A percentile compares a stretch with the other conserved stretches of the same genome.
Evolutionary conservation across 2,113 vertebrate genomes (phyloP).

Genomic region (Paradisaea rubra): DNA sequence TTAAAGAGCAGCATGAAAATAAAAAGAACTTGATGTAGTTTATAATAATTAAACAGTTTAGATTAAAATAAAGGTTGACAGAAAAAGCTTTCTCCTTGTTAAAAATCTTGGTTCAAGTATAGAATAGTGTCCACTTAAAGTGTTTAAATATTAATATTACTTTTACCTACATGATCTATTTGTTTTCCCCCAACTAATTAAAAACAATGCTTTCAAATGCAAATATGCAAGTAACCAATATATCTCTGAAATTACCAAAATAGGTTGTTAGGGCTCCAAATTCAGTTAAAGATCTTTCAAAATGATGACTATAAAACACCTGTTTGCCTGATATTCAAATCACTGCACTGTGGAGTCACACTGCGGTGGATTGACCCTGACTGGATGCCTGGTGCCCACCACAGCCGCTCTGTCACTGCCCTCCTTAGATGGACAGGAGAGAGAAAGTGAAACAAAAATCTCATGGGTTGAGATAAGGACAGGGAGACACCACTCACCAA

Average conservation of each 20-base stretch:
- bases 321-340: neutral
- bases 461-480: neutral
- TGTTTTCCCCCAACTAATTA: neutral
- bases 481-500: neutral
- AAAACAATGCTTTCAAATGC: neutral
- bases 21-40: neutral
- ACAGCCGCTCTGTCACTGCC: neutral
- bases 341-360: neutral
- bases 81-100: neutral
- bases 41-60: neutral
- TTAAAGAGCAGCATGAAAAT: neutral
- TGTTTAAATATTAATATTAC: neutral
- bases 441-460: neutral
- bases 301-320: neutral
- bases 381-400: too few relatives aligned
- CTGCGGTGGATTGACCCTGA: neutral
- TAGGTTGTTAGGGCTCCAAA: neutral
- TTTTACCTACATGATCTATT: neutral
- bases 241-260: neutral
- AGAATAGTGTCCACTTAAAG: neutral
- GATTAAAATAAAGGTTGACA: neutral
- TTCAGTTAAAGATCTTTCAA: neutral
- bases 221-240: neutral
- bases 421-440: neutral
- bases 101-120: neutral